These are phyloP conservation scores for Myotis brandtii DNA, from an alignment of 2,113 vertebrate genomes.

Conservation along the genomic window DNA sequence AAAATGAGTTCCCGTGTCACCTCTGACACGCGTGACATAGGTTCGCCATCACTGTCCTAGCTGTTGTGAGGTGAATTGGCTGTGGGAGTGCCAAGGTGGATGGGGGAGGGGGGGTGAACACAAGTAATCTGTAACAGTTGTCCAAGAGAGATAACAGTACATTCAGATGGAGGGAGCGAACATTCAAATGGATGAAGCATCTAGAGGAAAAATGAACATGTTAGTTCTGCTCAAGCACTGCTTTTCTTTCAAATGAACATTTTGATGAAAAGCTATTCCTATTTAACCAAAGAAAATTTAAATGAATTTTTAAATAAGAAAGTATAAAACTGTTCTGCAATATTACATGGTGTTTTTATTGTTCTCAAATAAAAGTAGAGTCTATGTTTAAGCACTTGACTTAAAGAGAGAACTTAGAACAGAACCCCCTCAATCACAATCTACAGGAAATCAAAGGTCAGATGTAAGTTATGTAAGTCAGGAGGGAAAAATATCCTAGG, in stretches of 20 bases:
- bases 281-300: background rate
- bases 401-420: background rate
- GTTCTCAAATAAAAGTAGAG: background rate
- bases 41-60: too few species aligned
- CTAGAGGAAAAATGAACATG: background rate
- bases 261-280: background rate
- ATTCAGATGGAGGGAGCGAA: background rate
- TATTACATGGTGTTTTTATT: background rate
- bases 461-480: background rate
- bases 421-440: background rate
- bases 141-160: background rate
- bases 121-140: background rate
- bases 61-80: background rate
- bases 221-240: background rate
- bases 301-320: constrained; percentile 4
- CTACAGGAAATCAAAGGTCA: background rate
- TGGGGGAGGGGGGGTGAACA: rapidly evolving
- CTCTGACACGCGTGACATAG: too few species aligned
- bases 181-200: background rate
- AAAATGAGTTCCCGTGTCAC: too few species aligned
- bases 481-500: background rate
- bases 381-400: background rate
- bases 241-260: background rate
- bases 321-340: background rate
- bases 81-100: background rate